phyloP scores from a whole-genome alignment of 35 echinoderm and acorn worm genomes.

The Lytechinus pictus region DNA sequence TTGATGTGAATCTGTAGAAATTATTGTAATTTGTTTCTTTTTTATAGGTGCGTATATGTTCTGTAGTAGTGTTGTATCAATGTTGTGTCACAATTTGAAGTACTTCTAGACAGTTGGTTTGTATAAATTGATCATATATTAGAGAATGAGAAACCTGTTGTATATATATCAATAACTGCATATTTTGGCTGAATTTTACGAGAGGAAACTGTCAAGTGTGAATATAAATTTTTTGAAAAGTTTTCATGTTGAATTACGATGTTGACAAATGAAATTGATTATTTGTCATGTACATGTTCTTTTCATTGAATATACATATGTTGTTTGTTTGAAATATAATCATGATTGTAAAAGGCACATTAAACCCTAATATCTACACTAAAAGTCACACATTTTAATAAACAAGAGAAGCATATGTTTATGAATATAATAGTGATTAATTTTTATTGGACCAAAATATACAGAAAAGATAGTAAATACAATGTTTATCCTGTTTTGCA shows the following conservation, averaged over 20 bases:
- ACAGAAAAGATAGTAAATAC: no score
- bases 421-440: no score
- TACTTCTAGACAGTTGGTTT: not conserved
- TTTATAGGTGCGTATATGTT: not conserved
- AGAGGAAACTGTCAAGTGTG: not conserved
- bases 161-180: not conserved
- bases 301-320: not conserved
- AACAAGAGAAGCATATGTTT: no score
- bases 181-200: slow-evolving; percentile 1
- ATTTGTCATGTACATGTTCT: not conserved
- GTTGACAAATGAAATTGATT: not conserved
- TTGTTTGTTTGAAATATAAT: not conserved
- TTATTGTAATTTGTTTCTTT: not conserved
- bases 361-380: no score
- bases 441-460: no score
- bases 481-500: no score
- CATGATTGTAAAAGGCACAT: no score
- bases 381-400: no score
- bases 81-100: not conserved
- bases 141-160: not conserved
- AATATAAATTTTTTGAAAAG: not conserved
- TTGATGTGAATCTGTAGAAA: not conserved
- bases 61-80: not conserved
- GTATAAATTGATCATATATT: not conserved
- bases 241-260: not conserved